phyloP scores from a whole-genome alignment of 2,797 vertebrate genomes.

The Botia kubotai region DNA sequence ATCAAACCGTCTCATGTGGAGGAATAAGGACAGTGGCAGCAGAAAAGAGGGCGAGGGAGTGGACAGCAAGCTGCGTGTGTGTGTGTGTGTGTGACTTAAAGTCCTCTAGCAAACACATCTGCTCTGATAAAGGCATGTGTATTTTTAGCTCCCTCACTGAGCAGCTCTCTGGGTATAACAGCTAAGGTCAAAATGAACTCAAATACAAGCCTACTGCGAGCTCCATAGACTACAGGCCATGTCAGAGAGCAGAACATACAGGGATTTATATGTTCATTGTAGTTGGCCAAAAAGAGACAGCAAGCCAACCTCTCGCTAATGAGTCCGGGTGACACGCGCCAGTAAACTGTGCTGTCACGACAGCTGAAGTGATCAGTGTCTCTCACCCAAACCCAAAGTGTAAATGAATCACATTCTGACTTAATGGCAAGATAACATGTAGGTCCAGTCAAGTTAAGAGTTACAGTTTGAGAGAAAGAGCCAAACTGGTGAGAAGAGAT shows the following conservation, averaged over 20 bases:
- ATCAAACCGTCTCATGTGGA: slow-evolving; percentile 17
- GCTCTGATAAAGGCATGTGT: slow-evolving; percentile 56
- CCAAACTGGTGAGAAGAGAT: slow-evolving; percentile 4
- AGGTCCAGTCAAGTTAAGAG: slow-evolving; percentile 7
- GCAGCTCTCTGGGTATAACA: slow-evolving; percentile 26
- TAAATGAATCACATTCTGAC: slow-evolving; percentile 23
- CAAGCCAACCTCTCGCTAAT: slow-evolving; percentile 27
- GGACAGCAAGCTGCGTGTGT: background rate
- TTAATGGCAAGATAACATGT: background rate
- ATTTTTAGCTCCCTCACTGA: slow-evolving; percentile 52
- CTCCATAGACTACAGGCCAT: slow-evolving; percentile 7
- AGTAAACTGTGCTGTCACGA: slow-evolving; percentile 23
- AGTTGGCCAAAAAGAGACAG: slow-evolving; percentile 26
- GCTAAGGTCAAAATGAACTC: slow-evolving; percentile 52
- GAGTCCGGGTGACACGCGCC: background rate
- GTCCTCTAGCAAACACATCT: slow-evolving; percentile 62
- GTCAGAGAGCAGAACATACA: background rate
- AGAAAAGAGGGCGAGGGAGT: background rate
- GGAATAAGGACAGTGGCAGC: slow-evolving; percentile 4
- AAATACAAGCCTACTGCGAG: slow-evolving; percentile 26
- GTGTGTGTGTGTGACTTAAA: slow-evolving; percentile 22
- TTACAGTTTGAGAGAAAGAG: background rate
- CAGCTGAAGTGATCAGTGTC: slow-evolving; percentile 31
- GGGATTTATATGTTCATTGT: background rate
- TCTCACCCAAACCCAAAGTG: slow-evolving; percentile 6